These are phyloP conservation scores for Recurvirostra avosetta DNA, from an alignment of 2,113 vertebrate species.

Conservation along the genomic window DNA sequence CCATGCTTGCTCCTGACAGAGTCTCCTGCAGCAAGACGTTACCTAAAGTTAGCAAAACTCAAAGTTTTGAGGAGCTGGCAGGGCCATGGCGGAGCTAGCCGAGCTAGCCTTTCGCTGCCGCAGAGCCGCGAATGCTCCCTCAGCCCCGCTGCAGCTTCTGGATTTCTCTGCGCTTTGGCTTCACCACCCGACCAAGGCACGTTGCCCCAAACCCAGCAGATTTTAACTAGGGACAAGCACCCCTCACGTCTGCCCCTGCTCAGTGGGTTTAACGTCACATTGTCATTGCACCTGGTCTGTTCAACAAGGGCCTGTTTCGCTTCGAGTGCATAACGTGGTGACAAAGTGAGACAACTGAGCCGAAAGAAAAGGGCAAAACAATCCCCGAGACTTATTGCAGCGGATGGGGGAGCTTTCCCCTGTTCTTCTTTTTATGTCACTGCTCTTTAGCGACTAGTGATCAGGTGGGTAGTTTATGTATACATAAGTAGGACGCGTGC, in stretches of 20 bases:
- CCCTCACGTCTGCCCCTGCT: neutral
- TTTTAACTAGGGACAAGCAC: neutral
- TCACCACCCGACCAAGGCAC: neutral
- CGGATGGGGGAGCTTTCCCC: neutral
- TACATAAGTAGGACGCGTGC: fast-evolving
- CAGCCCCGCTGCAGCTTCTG: neutral
- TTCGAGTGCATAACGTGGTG: fast-evolving
- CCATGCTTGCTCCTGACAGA: neutral
- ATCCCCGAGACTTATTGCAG: neutral
- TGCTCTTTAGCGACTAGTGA: neutral
- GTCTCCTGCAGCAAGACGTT: neutral
- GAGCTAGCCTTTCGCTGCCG: neutral
- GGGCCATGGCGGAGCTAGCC: fast-evolving
- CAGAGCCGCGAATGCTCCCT: neutral
- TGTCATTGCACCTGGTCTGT: neutral
- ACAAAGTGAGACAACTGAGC: neutral
- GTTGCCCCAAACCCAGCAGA: neutral
- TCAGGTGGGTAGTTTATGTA: neutral
- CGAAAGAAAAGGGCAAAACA: neutral
- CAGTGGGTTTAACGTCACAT: neutral
- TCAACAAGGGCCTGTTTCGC: neutral
- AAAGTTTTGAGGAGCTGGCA: neutral
- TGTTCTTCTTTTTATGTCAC: neutral
- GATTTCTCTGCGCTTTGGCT: neutral
- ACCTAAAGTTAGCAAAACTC: neutral